Evolutionary conservation across 2,888 invertebrate species (phyloP).

Genomic region (Atrina japonica): DNA sequence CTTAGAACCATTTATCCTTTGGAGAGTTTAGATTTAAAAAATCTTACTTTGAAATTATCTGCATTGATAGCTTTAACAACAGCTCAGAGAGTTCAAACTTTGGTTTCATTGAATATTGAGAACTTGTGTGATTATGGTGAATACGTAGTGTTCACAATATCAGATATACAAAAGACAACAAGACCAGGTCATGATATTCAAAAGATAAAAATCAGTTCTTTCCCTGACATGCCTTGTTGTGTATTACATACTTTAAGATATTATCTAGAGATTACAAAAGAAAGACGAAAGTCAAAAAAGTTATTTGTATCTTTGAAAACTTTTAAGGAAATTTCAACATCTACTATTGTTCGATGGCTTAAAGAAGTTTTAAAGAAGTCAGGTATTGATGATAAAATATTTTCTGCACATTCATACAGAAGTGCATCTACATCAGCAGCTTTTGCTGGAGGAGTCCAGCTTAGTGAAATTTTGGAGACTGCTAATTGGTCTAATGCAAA

Average conservation of each 20-base stretch:
- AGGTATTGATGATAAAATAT: slow-evolving; percentile 25
- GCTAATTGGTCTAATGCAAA: slow-evolving; percentile 13
- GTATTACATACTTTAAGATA: slow-evolving; percentile 19
- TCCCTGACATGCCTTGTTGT: slow-evolving; percentile 31
- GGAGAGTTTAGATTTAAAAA: slow-evolving; percentile 30
- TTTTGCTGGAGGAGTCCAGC: slow-evolving; percentile 11
- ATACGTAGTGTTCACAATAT: slow-evolving; percentile 36
- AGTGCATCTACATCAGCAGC: slow-evolving; percentile 29
- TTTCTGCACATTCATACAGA: slow-evolving; percentile 35
- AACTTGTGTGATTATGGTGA: slow-evolving; percentile 26
- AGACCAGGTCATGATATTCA: slow-evolving; percentile 15
- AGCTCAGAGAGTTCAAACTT: slow-evolving; percentile 43
- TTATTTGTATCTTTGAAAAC: slow-evolving; percentile 44
- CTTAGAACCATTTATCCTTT: slow-evolving; percentile 32
- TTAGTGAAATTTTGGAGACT: slow-evolving; percentile 19
- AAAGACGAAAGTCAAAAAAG: slow-evolving; percentile 20
- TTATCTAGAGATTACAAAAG: slow-evolving; percentile 34
- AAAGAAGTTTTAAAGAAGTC: slow-evolving; percentile 18
- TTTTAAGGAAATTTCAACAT: slow-evolving; percentile 22
- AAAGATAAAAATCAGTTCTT: slow-evolving; percentile 6
- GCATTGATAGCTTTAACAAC: slow-evolving; percentile 32
- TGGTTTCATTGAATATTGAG: slow-evolving; percentile 33
- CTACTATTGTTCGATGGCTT: slow-evolving; percentile 44
- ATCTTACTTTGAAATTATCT: slow-evolving; percentile 39
- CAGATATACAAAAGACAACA: slow-evolving; percentile 37